Conservation (phyloP, 2,888 invertebrate species). For the Ligdia adustata region DNA sequence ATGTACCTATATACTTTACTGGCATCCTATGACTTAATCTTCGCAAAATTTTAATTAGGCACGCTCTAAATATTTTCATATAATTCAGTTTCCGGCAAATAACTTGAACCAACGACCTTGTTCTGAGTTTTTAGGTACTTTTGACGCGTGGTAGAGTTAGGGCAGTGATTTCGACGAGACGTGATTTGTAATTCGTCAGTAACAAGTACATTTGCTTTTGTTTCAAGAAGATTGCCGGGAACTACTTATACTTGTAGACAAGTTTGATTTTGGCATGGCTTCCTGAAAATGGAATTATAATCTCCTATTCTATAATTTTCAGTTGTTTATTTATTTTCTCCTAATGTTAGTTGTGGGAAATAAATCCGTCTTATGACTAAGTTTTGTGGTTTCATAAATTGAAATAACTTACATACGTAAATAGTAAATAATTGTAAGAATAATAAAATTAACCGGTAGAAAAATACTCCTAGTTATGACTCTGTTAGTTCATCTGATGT, state of each 20-base stretch:
- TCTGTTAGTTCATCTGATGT: conserved; percentile 71
- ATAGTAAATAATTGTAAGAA: conserved; percentile 75
- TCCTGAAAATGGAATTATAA: conserved; percentile 54
- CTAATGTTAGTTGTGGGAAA: conserved; percentile 54
- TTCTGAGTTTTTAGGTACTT: too few species aligned
- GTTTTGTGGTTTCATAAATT: conserved; percentile 71
- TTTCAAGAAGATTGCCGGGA: too few species aligned
- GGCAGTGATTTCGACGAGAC: too few species aligned
- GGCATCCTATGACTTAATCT: conserved; percentile 71
- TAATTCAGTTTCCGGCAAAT: too few species aligned
- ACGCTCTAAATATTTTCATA: conserved; percentile 58
- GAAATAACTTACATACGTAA: conserved; percentile 77
- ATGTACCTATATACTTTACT: conserved; percentile 77
- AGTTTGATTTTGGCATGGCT: conserved; percentile 72
- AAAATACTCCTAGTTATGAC: conserved; percentile 70
- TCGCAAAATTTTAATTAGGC: conserved; percentile 67
- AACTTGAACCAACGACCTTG: too few species aligned
- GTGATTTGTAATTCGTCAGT: too few species aligned
- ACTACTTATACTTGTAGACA: conserved; percentile 48
- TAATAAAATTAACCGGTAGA: conserved; percentile 71
- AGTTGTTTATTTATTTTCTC: conserved; percentile 35
- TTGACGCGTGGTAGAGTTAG: too few species aligned
- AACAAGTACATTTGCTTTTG: too few species aligned
- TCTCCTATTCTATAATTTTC: conserved; percentile 35
- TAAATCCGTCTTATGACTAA: conserved; percentile 73